Base-by-base conservation (phyloP, 2,888 invertebrate species). In the Andrena bucephala region DNA sequence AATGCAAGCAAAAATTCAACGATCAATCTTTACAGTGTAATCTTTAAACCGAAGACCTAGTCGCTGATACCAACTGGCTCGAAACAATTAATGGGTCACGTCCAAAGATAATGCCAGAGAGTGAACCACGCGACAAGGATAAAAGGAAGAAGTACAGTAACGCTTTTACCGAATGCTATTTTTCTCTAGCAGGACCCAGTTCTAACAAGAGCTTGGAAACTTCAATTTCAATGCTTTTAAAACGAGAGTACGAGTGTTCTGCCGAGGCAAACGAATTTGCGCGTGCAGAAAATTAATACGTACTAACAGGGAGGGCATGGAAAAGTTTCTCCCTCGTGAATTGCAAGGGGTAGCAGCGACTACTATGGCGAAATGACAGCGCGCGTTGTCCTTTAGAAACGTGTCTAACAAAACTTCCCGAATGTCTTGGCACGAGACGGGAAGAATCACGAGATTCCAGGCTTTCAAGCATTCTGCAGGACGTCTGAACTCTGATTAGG, bases 401-500 rank as follows among this genome's bases (percentile, higher is more conserved):
- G 62, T 65, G 67, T 31, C 71, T 57, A 54, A 84, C 74, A 75
- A 78, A 84, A 57, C 59, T 74, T 36, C 71, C 10, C 59, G 74
- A 69, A 69, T 75, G 63, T 74, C 78, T 84, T 70, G 70, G 78
- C 69, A 72, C 75, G 54, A 36, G 63, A 67, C 24, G 54, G 74
- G 29, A 78, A 75, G 75, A 84, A 79, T 75, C 84, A 78, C 69
- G 77, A 52, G 77, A 36, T 60, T 66, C 68, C 33, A 42, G 48
- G 67, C 84, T 74, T 75, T 84, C 74, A 54, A 62, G 62, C 54
- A 68, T 84, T 74, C 74, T 72, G 65, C 74, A 78, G 74, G 74
- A 84, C 80, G 79, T 79, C 79, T 79, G n/a, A n/a, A n/a, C 79
- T 76, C 73, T 76, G 77, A 87, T 87, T 82, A 87, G 71, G 76